These are phyloP conservation scores for Tetramorium simillimum DNA, from an alignment of 1,140 invertebrate species.

Conservation along the genomic window DNA sequence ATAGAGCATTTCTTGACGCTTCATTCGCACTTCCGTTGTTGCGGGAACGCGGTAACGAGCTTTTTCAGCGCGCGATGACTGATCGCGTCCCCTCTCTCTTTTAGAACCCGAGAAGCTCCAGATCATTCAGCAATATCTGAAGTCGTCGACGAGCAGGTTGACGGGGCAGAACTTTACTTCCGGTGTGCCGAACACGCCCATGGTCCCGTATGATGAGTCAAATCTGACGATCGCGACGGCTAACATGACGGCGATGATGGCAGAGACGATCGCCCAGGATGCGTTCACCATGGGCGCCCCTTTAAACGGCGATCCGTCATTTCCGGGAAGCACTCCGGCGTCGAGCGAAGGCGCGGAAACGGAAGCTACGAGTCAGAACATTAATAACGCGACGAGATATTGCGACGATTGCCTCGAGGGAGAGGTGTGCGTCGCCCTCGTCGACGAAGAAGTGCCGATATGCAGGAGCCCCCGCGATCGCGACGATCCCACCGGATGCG, in stretches of 20 bases:
- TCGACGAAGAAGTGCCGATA: constrained; percentile 87
- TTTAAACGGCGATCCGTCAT: constrained; percentile 50
- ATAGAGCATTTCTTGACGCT: background rate
- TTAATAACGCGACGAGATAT: constrained; percentile 77
- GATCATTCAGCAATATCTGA: constrained; percentile 83
- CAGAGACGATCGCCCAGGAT: background rate
- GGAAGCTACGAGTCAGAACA: constrained; percentile 32
- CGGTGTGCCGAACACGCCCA: background rate
- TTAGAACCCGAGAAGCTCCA: constrained; percentile 83
- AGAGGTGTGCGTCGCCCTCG: constrained; percentile 89
- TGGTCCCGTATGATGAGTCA: background rate
- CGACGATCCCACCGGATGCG: constrained; percentile 90
- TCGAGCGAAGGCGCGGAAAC: constrained; percentile 42
- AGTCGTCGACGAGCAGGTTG: constrained; percentile 75
- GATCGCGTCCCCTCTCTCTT: background rate
- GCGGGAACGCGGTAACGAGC: background rate
- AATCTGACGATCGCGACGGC: constrained; percentile 11
- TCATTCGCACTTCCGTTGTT: background rate
- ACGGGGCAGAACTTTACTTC: constrained; percentile 66
- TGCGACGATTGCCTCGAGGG: constrained; percentile 84
- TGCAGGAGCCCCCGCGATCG: constrained; percentile 87
- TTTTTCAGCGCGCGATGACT: background rate
- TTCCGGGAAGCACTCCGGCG: constrained; percentile 42
- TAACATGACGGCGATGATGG: constrained; percentile 44
- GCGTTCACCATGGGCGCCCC: background rate